phyloP scores from a whole-genome alignment of 1,140 invertebrate genomes.

The Atta texana region DNA sequence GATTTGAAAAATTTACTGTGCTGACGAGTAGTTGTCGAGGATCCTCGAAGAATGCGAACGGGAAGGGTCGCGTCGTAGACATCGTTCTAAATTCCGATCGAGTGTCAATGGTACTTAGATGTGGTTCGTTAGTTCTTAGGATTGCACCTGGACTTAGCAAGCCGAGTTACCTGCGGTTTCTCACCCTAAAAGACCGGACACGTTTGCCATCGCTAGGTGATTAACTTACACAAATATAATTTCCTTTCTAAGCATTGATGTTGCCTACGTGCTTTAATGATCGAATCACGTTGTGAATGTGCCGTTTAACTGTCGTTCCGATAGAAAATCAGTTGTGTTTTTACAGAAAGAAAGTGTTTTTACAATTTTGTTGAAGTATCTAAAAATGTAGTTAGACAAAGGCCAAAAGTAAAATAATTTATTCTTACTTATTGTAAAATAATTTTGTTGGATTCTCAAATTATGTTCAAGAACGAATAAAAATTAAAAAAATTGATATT shows the following conservation, averaged over 20 bases:
- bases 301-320: neutral
- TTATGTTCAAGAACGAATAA: no score
- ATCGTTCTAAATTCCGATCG: constrained; percentile 59
- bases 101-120: constrained; percentile 68
- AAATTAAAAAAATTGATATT: no score
- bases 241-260: constrained; percentile 36
- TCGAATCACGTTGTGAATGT: neutral
- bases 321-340: neutral
- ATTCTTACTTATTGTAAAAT: no score
- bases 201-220: constrained; percentile 64
- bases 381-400: no score
- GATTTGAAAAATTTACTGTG: constrained; percentile 54
- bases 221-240: constrained; percentile 55
- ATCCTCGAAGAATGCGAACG: constrained; percentile 33
- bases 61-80: constrained; percentile 17
- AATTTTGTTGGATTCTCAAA: no score
- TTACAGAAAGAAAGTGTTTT: neutral
- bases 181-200: constrained; percentile 18
- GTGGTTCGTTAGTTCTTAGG: constrained; percentile 67
- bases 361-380: no score
- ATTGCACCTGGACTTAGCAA: constrained; percentile 60
- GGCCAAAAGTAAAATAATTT: no score
- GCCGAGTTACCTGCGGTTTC: constrained; percentile 48
- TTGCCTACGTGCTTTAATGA: constrained; percentile 11
- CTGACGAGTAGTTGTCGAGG: constrained; percentile 26